Conservation (phyloP, 2,888 invertebrate species). For the Shargacucullia verbasci region DNA sequence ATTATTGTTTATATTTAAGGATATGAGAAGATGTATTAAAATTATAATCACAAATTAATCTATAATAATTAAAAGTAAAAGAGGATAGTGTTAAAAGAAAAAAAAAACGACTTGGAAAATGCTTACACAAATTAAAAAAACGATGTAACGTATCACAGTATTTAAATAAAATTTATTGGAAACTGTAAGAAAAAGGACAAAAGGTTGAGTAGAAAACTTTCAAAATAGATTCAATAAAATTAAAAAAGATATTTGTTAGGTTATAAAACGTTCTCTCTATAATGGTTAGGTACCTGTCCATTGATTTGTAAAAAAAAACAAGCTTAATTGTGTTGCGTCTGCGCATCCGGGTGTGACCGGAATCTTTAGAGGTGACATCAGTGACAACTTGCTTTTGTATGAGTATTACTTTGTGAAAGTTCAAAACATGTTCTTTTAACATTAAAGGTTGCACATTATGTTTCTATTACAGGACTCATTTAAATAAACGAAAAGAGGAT, state of each 20-base stretch:
- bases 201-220: too few species aligned
- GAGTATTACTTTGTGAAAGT: constrained; percentile 42
- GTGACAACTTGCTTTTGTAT: constrained; percentile 23
- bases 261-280: constrained; percentile 20
- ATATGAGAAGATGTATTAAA: too few species aligned
- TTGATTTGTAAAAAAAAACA: constrained; percentile 42
- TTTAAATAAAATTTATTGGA: too few species aligned
- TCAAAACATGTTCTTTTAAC: constrained; percentile 4
- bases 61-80: too few species aligned
- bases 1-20: not conserved
- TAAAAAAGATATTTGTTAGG: constrained; percentile 14
- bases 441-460: not conserved
- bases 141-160: too few species aligned
- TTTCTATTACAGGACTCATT: too few species aligned
- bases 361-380: constrained; percentile 56
- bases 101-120: too few species aligned
- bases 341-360: constrained; percentile 54
- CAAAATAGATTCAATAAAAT: constrained; percentile 1
- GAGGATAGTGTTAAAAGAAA: too few species aligned
- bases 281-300: constrained; percentile 19
- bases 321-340: constrained; percentile 13
- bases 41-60: too few species aligned
- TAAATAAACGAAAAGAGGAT: too few species aligned
- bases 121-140: too few species aligned
- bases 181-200: too few species aligned